Evolutionary conservation across 2,113 vertebrate genomes (phyloP), one percentile per base, ranked within the genome.

Genomic region (Chaetura pelagica): DNA sequence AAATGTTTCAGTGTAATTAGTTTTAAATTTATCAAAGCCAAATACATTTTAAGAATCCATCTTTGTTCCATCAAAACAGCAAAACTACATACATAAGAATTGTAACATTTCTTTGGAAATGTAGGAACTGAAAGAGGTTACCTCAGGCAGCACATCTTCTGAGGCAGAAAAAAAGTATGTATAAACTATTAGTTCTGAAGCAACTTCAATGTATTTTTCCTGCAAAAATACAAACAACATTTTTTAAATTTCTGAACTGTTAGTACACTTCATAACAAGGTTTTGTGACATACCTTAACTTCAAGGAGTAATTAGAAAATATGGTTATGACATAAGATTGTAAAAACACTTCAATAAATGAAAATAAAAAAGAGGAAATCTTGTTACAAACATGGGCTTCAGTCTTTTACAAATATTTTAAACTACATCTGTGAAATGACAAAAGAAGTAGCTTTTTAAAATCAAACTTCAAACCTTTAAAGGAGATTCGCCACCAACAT

Each of bases 111-210:
- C 34, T 63, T 17, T 12, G 12, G 10, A 73, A 73, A 0, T 46
- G 12, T 2, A 84, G 32, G 42, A 84, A 82, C 29, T 20, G 12
- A 46, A 77, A 63, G 14, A 83, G 66, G 92, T 97, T 98, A 99
- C 99, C 99, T 99, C 97, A 51, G 99, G 99, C 80, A 99, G 94
- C 52, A 99, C 98, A 35, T 99, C 99, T 98, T 99, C 99, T 71
- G 98, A 98, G 69, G 99, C 99, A 44, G 99, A 99, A 98, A 99
- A 99, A 98, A 99, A 99, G 91, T 99, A 99, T 0, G 99, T 99
- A 94, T 99, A 99, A 62, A 99, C 99, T 77, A 99, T 99, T 97
- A 99, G 98, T 98, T 99, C 99, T 49, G 99, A 98, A 73, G 99
- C 99, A 81, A 98, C 99, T 76, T 99, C 99, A 78, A 98, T 98